These are phyloP conservation scores for Asarcornis scutulata DNA, from an alignment of 2,113 vertebrate genomes.

Conservation along the genomic window DNA sequence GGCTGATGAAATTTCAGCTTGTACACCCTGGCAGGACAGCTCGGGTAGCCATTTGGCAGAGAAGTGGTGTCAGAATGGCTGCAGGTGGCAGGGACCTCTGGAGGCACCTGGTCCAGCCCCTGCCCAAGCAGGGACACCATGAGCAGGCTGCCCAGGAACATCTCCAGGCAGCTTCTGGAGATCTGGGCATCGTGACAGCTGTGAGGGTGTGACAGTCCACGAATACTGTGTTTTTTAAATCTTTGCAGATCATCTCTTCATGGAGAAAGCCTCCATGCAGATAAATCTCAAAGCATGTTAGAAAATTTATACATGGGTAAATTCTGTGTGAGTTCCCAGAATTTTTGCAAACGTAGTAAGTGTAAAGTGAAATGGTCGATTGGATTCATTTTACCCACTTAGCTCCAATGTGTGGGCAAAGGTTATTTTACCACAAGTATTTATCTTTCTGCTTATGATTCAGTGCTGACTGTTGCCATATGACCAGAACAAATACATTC, in stretches of 20 bases:
- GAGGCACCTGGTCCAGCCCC: background rate
- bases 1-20: background rate
- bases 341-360: background rate
- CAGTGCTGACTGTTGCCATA: background rate
- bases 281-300: background rate
- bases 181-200: background rate
- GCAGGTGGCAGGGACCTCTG: background rate
- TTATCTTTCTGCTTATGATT: conserved; percentile 34
- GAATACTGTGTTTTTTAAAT: background rate
- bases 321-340: background rate
- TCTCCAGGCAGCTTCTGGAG: background rate
- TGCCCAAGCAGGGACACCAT: background rate
- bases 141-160: background rate
- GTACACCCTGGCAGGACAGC: rapidly evolving
- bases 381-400: background rate
- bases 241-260: background rate
- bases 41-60: rapidly evolving
- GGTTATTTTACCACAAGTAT: conserved; percentile 23
- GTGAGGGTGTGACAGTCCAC: too few species aligned
- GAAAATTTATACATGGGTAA: background rate
- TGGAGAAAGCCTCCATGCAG: background rate
- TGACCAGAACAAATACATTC: conserved; percentile 34
- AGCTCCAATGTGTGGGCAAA: background rate
- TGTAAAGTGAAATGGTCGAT: background rate
- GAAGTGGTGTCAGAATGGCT: background rate